Conservation (phyloP, 2,113 vertebrate species). For the Apeltes quadracus region DNA sequence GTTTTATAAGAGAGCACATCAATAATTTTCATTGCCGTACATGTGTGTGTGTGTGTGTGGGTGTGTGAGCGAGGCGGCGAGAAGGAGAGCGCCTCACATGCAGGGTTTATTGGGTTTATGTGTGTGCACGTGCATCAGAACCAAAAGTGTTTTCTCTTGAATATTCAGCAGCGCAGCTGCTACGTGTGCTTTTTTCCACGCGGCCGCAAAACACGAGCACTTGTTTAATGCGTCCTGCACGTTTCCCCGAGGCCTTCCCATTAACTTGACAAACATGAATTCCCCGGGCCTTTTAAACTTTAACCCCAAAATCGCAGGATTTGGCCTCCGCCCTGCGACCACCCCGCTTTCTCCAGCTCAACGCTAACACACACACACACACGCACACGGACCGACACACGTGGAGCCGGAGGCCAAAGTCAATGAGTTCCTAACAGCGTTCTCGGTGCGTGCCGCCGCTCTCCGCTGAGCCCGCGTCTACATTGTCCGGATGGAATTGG, state of each 20-base stretch:
- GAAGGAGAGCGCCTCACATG: constrained; percentile 18
- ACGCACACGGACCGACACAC: not conserved
- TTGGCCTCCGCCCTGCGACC: constrained; percentile 40
- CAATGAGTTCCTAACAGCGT: constrained; percentile 53
- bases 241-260: constrained; percentile 8
- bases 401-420: constrained; percentile 53
- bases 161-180: constrained; percentile 47
- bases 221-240: not conserved
- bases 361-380: not conserved
- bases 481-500: constrained; percentile 68
- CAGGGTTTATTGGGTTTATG: constrained; percentile 66
- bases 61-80: constrained; percentile 33
- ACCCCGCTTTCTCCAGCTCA: not conserved
- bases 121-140: constrained; percentile 16
- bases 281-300: constrained; percentile 41
- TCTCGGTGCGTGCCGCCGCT: constrained; percentile 22
- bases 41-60: constrained; percentile 38
- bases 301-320: constrained; percentile 10
- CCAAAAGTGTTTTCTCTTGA: constrained; percentile 12
- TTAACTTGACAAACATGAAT: constrained; percentile 49
- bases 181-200: not conserved
- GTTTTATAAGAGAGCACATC: constrained; percentile 82
- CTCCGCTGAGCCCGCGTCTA: constrained; percentile 6
- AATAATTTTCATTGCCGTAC: constrained; percentile 77
- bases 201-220: not conserved